Percentiles rank a stretch among this genome's conserved stretches.
Conservation (phyloP, 2,113 vertebrate genomes). For the Pelecanus crispus region DNA sequence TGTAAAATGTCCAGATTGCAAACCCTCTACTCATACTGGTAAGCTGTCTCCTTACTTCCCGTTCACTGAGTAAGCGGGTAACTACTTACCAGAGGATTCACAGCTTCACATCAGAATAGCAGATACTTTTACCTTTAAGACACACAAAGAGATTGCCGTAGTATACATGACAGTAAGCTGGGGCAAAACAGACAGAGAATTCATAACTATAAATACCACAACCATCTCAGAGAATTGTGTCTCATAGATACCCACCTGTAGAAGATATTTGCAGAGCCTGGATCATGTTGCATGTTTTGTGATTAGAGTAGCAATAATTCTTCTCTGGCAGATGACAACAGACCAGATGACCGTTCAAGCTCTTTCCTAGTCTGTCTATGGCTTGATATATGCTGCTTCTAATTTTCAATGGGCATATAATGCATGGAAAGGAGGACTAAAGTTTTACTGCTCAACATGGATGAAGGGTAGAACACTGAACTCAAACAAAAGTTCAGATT, state of each 20-base stretch:
- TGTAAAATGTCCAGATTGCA: background rate
- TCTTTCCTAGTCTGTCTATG: background rate
- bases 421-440: background rate
- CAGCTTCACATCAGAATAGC: background rate
- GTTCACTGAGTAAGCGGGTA: background rate
- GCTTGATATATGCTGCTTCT: background rate
- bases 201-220: background rate
- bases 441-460: background rate
- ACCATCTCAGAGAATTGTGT: background rate
- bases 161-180: background rate
- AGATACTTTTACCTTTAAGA: background rate
- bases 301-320: background rate
- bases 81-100: background rate
- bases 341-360: background rate
- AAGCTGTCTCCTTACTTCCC: background rate
- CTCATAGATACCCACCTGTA: background rate
- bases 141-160: background rate
- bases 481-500: background rate
- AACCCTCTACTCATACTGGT: background rate
- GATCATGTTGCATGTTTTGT: background rate
- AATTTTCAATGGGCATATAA: background rate
- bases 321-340: background rate
- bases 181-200: background rate
- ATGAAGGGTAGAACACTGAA: background rate
- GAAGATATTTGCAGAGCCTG: background rate